These are phyloP conservation scores for Hydractinia echinata DNA, from an alignment of 30 jellyfish, hydroid and myxozoan species.

Conservation along the genomic window DNA sequence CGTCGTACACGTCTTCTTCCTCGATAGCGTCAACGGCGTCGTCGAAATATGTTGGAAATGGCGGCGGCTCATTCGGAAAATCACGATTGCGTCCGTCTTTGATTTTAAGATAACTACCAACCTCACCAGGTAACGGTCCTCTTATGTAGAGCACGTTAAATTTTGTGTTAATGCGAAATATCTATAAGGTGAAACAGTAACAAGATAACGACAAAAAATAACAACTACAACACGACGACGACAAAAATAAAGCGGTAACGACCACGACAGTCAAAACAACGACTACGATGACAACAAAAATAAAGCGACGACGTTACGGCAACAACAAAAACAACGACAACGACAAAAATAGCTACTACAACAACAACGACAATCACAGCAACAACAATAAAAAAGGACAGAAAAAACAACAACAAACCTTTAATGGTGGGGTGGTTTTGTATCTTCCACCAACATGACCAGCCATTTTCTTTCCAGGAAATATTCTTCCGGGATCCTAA, in stretches of 20 bases:
- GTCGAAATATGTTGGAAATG: constrained; percentile 57
- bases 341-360: neutral
- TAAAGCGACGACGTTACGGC: neutral
- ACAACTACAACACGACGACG: neutral
- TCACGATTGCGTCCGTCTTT: constrained; percentile 47
- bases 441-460: constrained; percentile 94
- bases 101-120: constrained; percentile 65
- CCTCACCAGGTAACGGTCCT: constrained; percentile 88
- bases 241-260: neutral
- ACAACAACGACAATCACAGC: neutral
- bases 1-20: constrained; percentile 81
- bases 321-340: no score
- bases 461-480: constrained; percentile 97
- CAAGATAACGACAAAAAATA: neutral
- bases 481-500: constrained; percentile 92
- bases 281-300: neutral
- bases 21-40: constrained; percentile 36
- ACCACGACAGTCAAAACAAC: neutral
- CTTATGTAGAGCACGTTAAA: constrained; percentile 71
- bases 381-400: neutral
- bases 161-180: constrained; percentile 80
- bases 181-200: constrained; percentile 35
- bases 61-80: constrained; percentile 48
- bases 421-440: constrained; percentile 43
- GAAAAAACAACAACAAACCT: constrained; percentile 26